Percentiles rank a stretch among this genome's conserved stretches.
These are phyloP conservation scores for Serranus cabrilla DNA, from an alignment of 2,797 vertebrate genomes.

Conservation along the genomic window DNA sequence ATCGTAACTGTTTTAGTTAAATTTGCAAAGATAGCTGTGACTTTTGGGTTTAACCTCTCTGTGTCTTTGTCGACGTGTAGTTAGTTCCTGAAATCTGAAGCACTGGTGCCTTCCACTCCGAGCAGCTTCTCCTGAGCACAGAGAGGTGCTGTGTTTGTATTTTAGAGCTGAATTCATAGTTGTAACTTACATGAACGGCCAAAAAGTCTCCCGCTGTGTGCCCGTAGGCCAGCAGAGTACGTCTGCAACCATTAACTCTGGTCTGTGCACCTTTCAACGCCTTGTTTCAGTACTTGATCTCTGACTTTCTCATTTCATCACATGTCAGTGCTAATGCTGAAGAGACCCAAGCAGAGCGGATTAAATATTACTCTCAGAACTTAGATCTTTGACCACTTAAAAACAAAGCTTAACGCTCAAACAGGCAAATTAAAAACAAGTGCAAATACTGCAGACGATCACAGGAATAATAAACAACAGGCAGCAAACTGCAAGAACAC, in stretches of 20 bases:
- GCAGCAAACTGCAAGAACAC: no score
- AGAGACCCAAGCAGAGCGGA: conserved; percentile 10
- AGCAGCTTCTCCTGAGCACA: no score
- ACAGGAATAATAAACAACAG: no score
- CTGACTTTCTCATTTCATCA: conserved; percentile 26
- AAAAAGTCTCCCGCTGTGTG: background rate
- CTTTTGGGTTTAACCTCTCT: conserved; percentile 29
- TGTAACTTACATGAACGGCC: background rate
- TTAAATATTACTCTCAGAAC: background rate
- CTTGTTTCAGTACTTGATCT: background rate
- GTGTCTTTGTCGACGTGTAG: conserved; percentile 18
- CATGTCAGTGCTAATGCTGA: conserved; percentile 9
- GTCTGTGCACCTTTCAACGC: background rate
- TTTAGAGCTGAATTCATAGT: conserved; percentile 1
- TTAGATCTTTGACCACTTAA: background rate
- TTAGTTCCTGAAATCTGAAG: background rate
- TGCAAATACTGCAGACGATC: no score
- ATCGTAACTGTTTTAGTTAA: conserved; percentile 59
- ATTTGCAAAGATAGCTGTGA: conserved; percentile 40
- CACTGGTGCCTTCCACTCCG: no score
- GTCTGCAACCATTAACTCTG: conserved; percentile 10
- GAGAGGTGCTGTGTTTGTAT: background rate
- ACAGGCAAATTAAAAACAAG: no score
- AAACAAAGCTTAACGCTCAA: background rate
- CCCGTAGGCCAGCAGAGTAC: background rate